Conservation (phyloP, 2,888 invertebrate species). For the Listrodromus nycthemerus region DNA sequence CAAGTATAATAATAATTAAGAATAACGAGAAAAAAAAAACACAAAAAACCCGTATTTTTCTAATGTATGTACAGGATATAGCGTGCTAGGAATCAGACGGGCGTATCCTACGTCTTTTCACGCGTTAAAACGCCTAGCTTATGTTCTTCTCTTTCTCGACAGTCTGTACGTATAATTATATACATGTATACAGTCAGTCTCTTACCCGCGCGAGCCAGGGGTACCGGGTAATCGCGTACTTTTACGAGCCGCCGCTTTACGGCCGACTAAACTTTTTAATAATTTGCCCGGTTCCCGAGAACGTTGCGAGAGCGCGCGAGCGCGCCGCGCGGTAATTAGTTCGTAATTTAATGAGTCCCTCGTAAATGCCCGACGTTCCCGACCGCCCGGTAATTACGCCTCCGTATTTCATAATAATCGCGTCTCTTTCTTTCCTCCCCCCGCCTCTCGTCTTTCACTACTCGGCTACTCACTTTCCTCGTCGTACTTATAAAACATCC, state of each 20-base stretch:
- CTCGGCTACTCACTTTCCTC: not conserved
- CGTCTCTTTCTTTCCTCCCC: slow-evolving; percentile 64
- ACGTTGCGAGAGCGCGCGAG: not conserved
- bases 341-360: slow-evolving; percentile 83
- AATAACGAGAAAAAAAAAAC: too few relatives aligned
- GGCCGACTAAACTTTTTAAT: slow-evolving; percentile 83
- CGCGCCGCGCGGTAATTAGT: slow-evolving; percentile 79
- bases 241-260: slow-evolving; percentile 80
- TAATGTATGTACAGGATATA: too few relatives aligned
- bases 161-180: too few relatives aligned
- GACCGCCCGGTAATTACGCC: slow-evolving; percentile 79
- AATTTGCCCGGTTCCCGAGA: slow-evolving; percentile 74
- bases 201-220: slow-evolving; percentile 44
- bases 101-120: too few relatives aligned
- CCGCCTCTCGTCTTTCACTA: slow-evolving; percentile 27
- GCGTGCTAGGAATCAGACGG: too few relatives aligned
- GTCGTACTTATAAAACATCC: slow-evolving; percentile 1
- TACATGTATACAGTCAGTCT: slow-evolving; percentile 22
- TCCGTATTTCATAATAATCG: slow-evolving; percentile 81
- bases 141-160: too few relatives aligned
- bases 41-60: too few relatives aligned
- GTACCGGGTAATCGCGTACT: slow-evolving; percentile 67
- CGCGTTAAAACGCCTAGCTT: too few relatives aligned
- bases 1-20: too few relatives aligned
- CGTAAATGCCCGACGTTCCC: slow-evolving; percentile 76